Evolutionary conservation across 2,888 invertebrate species (phyloP), one percentile per base, ranked within the genome.

Genomic region (Spialia ferax): DNA sequence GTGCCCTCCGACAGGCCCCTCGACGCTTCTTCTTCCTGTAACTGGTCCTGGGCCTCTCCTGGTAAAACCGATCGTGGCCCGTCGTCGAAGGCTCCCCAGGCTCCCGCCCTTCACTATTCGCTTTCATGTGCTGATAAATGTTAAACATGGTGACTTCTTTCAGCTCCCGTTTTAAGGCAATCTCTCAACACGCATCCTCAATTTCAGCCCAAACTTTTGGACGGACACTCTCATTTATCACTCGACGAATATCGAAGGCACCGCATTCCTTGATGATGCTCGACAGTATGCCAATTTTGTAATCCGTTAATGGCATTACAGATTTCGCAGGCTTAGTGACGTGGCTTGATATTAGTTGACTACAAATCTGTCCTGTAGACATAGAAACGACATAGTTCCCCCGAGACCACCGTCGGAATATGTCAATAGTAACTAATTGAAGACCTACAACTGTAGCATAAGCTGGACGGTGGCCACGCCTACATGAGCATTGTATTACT

Each of bases 1-100:
- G n/a, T n/a, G n/a, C n/a, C n/a, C n/a, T n/a, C n/a, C n/a, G n/a
- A 38, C 35, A 38, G 35, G 35, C 35, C 13, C 35, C 35, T 35
- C 91, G 93, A 52, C 92, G 94, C 82, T 95, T 95, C 81, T 93
- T 94, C 85, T 93, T 93, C 78, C 90, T 87, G 29, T 91, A 94
- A 65, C 90, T 94, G 0, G 92, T 87, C 70, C 94, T 82, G 0
- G 95, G 94, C 0, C 96, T 80, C 68, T 96, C 95, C 80, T 96
- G 96, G 77, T 96, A 97, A 83, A 97, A 97, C 75, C 97, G 94
- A 79, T 97, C 97, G 78, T 97, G 97, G 0, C 97, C 97, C 7
- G 97, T 97, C 1, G 96, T 95, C 78, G 96, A 95, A 0, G 94
- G 85, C 73, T 90, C 94, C 71, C 88, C 95, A 73, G 83, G 89